Base-by-base conservation (phyloP, 2,888 invertebrate genomes). In the Lottia gigantea region DNA sequence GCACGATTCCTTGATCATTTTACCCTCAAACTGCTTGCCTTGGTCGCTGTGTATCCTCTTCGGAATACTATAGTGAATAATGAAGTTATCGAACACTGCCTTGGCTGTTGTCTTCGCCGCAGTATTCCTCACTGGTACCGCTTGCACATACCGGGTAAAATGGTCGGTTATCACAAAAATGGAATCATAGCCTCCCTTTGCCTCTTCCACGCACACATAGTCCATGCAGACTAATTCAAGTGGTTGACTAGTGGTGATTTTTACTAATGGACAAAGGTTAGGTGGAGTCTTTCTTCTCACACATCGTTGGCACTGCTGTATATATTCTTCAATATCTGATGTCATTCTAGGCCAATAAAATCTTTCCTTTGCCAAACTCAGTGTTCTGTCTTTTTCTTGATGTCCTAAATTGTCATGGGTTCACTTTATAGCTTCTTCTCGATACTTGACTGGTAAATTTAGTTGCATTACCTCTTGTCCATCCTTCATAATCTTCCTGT, bases 311-410 rank as follows among this genome's bases (percentile, higher is more conserved):
- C 62, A 25, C 11, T 66, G 46, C 46, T 65, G 68, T 0, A 75
- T 63, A 55, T 69, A 74, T 14, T 71, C 16, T 45, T 71, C 70
- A 26, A 74, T 73, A 19, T 70, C 67, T 15, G 25, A 47, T 64
- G 46, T 23, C 75, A 77, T 77, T 6, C 66, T 61, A n/a, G 77
- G 77, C n/a, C n/a, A n/a, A n/a, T n/a, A n/a, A n/a, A n/a, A n/a
- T n/a, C n/a, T n/a, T n/a, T n/a, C n/a, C n/a, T 68, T 25, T 14
- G 71, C 74, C 19, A 77, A 49, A 16, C 49, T 31, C 14, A 75
- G 19, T 14, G 72, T 68, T 40, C 75, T 55, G 11, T 75, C 75
- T 46, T 23, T 25, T 40, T 73, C 75, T n/a, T 74, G 64, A 66
- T 77, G 76, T 19, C 74, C 75, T 74, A 77, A 71, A 16, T 72